Evolutionary conservation across 1,140 invertebrate genomes (phyloP).

Genomic region (Dinothrombium tinctorium): DNA sequence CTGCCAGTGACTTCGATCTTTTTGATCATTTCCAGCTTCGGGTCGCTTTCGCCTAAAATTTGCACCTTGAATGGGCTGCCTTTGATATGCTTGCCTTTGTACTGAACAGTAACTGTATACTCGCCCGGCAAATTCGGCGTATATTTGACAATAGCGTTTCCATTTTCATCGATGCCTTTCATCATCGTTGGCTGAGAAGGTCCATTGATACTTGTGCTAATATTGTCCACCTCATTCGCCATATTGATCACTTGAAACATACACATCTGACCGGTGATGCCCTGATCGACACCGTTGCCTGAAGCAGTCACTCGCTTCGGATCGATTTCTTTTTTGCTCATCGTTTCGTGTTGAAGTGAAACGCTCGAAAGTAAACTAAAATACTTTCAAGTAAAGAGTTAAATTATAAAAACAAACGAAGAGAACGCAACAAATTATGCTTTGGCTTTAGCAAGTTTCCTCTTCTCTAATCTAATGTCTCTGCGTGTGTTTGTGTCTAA

Average conservation of each 20-base stretch:
- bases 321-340: no score
- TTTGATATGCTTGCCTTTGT: slow-evolving; percentile 79
- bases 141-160: slow-evolving; percentile 25
- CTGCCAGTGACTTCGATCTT: slow-evolving; percentile 3
- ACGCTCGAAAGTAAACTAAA: no score
- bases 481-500: no score
- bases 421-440: no score
- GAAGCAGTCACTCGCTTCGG: not conserved
- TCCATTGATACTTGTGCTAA: not conserved
- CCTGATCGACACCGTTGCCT: slow-evolving; percentile 2
- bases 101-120: slow-evolving; percentile 72
- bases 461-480: no score
- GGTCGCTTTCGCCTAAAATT: slow-evolving; percentile 29
- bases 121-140: slow-evolving; percentile 77
- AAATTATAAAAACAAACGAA: no score
- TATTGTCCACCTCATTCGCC: not conserved
- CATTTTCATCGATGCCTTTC: not conserved
- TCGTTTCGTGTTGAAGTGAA: no score
- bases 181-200: not conserved
- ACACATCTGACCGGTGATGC: not conserved
- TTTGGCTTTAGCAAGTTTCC: no score
- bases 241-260: not conserved
- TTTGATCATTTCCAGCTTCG: not conserved
- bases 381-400: no score
- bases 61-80: slow-evolving; percentile 39